Evolutionary conservation across 2,113 vertebrate species (phyloP).

Genomic region (Noturus placidus): DNA sequence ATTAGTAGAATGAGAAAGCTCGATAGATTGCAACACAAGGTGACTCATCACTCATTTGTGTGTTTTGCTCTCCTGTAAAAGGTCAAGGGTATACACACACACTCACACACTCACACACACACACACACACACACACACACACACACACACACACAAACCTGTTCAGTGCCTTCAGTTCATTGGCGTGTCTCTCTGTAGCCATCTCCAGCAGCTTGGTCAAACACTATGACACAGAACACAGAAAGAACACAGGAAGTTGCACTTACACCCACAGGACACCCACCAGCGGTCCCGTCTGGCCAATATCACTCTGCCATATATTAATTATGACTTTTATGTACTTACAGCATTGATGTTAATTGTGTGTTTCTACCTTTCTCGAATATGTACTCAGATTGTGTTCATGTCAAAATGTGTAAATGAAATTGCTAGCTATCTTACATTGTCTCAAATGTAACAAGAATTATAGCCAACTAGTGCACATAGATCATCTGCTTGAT

Average conservation of each 20-base stretch:
- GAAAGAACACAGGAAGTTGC: slow-evolving; percentile 54
- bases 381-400: neutral
- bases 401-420: neutral
- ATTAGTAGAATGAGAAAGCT: slow-evolving; percentile 47
- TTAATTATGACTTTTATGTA: neutral
- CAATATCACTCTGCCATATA: neutral
- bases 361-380: neutral
- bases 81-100: slow-evolving; percentile 25
- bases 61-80: slow-evolving; percentile 30
- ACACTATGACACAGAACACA: slow-evolving; percentile 74
- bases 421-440: neutral
- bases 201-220: slow-evolving; percentile 83
- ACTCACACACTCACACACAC: slow-evolving; percentile 34
- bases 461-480: neutral
- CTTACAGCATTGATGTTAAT: neutral
- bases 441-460: neutral
- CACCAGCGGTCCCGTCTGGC: slow-evolving; percentile 40
- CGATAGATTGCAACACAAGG: slow-evolving; percentile 20
- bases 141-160: slow-evolving; percentile 70
- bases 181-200: slow-evolving; percentile 82
- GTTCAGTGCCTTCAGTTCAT: slow-evolving; percentile 81
- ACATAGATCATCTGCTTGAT: neutral
- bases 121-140: slow-evolving; percentile 23
- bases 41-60: slow-evolving; percentile 46
- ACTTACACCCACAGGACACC: slow-evolving; percentile 23